Conservation (phyloP, 2,113 vertebrate genomes). For the Cyanoliseus patagonus region DNA sequence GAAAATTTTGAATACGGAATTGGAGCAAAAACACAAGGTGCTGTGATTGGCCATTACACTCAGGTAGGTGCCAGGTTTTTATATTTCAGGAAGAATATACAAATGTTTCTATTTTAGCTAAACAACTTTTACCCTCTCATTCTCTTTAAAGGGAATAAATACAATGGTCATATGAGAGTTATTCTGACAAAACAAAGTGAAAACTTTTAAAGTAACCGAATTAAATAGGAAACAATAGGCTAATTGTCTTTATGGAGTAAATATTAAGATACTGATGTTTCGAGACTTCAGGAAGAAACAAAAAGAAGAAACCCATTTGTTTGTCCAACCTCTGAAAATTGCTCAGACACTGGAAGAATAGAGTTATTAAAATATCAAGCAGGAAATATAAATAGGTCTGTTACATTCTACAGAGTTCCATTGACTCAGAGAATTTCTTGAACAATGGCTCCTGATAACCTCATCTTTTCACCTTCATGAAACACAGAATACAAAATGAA, state of each 20-base stretch:
- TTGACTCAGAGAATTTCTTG: neutral
- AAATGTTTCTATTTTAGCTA: neutral
- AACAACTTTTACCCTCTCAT: neutral
- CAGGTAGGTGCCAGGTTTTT: constrained; percentile 54
- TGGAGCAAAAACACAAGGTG: neutral
- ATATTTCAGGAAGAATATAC: neutral
- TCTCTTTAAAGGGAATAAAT: neutral
- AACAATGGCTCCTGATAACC: neutral
- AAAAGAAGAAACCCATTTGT: neutral
- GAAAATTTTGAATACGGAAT: constrained; percentile 34
- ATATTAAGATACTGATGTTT: neutral
- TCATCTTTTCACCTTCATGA: neutral
- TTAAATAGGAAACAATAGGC: neutral
- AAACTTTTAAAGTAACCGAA: neutral
- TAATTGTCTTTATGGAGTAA: neutral
- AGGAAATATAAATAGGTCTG: neutral
- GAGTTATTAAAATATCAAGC: neutral
- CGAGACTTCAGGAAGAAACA: neutral
- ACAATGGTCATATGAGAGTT: neutral
- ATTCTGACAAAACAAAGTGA: neutral
- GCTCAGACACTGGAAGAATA: neutral
- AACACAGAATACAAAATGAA: neutral
- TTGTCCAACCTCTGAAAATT: neutral
- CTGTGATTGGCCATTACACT: constrained; percentile 51
- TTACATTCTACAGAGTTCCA: neutral